These are phyloP conservation scores for Amphiprion clarkii DNA, from an alignment of 2,797 vertebrate species.

Conservation along the genomic window DNA sequence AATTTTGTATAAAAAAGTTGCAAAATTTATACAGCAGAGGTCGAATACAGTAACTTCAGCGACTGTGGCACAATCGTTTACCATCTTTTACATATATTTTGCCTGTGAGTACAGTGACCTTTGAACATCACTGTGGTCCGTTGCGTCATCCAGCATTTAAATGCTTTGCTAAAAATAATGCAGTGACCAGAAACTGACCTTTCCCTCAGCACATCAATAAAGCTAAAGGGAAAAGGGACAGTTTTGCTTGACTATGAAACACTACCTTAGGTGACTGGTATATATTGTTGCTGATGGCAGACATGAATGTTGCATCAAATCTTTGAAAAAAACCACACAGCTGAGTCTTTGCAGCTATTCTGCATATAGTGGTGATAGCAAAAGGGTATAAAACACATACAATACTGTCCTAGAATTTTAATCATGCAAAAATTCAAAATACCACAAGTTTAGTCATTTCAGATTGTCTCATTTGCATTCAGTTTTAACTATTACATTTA, in stretches of 20 bases:
- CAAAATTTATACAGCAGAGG: slow-evolving; percentile 27
- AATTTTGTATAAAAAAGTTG: not conserved
- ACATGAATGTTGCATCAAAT: not conserved
- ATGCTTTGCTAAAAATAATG: slow-evolving; percentile 30
- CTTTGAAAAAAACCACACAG: not conserved
- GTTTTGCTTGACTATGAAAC: slow-evolving; percentile 20
- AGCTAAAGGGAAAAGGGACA: slow-evolving; percentile 17
- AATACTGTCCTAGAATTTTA: no score
- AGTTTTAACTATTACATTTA: no score
- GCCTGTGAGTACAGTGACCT: slow-evolving; percentile 34
- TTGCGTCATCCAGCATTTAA: slow-evolving; percentile 29
- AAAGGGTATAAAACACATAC: no score
- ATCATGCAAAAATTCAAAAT: not conserved
- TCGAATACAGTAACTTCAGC: slow-evolving; percentile 20
- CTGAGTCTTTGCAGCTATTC: not conserved
- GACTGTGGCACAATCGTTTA: slow-evolving; percentile 18
- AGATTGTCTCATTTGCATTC: not conserved
- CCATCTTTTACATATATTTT: slow-evolving; percentile 31
- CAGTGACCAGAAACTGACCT: slow-evolving; percentile 33
- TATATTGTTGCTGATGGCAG: slow-evolving; percentile 1
- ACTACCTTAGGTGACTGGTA: slow-evolving; percentile 14
- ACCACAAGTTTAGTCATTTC: not conserved
- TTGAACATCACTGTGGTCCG: slow-evolving; percentile 17
- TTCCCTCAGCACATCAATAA: slow-evolving; percentile 4
- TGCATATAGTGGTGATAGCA: not conserved